Conservation (phyloP, 1,140 invertebrate genomes). For the Zaprionus inermis region DNA sequence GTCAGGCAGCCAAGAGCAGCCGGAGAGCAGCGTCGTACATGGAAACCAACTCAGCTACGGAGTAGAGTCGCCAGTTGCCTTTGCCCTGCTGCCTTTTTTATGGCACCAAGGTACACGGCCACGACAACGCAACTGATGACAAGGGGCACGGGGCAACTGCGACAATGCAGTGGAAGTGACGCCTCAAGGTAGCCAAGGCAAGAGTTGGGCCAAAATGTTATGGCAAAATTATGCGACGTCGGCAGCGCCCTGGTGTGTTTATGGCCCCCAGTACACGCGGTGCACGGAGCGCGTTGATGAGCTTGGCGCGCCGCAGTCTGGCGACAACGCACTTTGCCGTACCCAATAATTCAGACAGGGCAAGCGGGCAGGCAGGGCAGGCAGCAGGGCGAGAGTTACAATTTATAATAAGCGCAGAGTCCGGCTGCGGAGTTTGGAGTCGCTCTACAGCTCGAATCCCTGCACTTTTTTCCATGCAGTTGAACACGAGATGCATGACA, state of each 20-base stretch:
- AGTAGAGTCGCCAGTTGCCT: slow-evolving; percentile 36
- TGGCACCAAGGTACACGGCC: slow-evolving; percentile 74
- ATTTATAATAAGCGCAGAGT: slow-evolving; percentile 55
- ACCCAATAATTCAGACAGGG: slow-evolving; percentile 28
- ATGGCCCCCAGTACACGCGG: slow-evolving; percentile 49
- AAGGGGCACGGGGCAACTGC: slow-evolving; percentile 30
- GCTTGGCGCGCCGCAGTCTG: slow-evolving; percentile 56
- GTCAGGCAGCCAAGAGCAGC: slow-evolving; percentile 69
- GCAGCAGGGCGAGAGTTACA: slow-evolving; percentile 52
- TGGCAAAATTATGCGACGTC: slow-evolving; percentile 76
- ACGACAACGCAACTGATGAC: slow-evolving; percentile 33
- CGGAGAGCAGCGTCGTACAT: slow-evolving; percentile 57
- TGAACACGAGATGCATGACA: slow-evolving; percentile 80
- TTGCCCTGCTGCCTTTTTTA: slow-evolving; percentile 63
- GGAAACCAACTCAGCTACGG: slow-evolving; percentile 64
- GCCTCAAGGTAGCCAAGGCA: slow-evolving; percentile 63
- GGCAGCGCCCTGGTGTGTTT: slow-evolving; percentile 76
- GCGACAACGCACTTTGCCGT: slow-evolving; percentile 69
- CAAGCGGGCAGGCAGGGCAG: too few species aligned
- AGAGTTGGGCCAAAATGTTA: slow-evolving; percentile 68
- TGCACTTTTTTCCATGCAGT: slow-evolving; percentile 82
- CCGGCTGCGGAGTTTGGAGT: slow-evolving; percentile 25
- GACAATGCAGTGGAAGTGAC: slow-evolving; percentile 51
- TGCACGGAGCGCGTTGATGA: slow-evolving; percentile 54
- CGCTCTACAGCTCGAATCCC: slow-evolving; percentile 9